Evolutionary conservation across 2,888 invertebrate species (phyloP), one percentile per base, ranked within the genome.

Genomic region (Aphodius sticticus): DNA sequence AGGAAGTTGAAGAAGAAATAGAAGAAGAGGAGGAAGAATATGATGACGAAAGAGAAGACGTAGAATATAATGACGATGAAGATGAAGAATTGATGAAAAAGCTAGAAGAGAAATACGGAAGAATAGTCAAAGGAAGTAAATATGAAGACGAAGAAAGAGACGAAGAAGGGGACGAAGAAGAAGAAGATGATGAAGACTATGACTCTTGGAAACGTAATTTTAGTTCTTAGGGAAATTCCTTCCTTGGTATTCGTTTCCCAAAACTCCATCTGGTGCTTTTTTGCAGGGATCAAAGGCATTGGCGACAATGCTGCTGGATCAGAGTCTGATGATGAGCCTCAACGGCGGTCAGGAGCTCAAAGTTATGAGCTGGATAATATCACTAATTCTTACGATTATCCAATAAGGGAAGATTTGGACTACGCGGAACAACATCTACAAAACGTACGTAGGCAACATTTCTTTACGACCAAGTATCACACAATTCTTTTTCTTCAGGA

Each of bases 321-420:
- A 71, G 86, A 86, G 81, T 85, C 87, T 38, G 88, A 86, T 77
- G 86, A 86, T 72, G 87, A 83, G 77, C 81, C 69, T 35, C 76
- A 79, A 53, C 36, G 76, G 77, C 71, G 83, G 75, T 85, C 85
- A 36, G 86, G 85, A 16, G 85, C 84, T 79, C 83, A 83, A 82
- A 83, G 82, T 70, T 88, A 90, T 84, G 87, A 88, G 72, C 91
- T 91, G 90, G 90, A 91, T 14, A 92, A 92, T 84, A 91, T 92
- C 83, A 92, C 93, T 53, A 91, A 90, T 83, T 89, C 90, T 76
- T 89, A 92, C 15, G 92, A 92, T 86, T 92, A 91, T 90, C 83
- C 84, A 77, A 87, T 89, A 81, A 87, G 85, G 82, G 87, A 89
- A 81, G 87, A 90, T 82, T 85, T 89, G 80, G 89, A 90, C 84